Evolutionary conservation across 2,888 invertebrate species (phyloP).

Genomic region (Drosophila prostipennis): DNA sequence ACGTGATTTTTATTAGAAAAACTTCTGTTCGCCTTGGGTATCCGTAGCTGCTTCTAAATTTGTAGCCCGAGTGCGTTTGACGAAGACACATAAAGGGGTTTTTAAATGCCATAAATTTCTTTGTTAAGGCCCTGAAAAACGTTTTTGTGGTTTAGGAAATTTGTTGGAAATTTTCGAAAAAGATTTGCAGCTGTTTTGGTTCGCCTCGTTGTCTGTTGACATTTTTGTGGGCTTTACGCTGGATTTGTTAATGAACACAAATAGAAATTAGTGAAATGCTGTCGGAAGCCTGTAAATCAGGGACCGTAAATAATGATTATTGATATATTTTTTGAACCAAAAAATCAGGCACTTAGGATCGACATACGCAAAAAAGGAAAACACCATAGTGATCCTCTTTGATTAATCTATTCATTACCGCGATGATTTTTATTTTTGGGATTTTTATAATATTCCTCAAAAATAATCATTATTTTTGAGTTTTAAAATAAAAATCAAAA

Average conservation of each 20-base stretch:
- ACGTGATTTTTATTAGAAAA: slow-evolving; percentile 79
- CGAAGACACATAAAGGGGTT: slow-evolving; percentile 63
- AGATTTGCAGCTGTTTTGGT: slow-evolving; percentile 69
- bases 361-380: too few relatives aligned
- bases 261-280: slow-evolving; percentile 41
- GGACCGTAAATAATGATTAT: too few relatives aligned
- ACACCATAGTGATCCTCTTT: too few relatives aligned
- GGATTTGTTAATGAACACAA: slow-evolving; percentile 52
- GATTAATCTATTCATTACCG: too few relatives aligned
- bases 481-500: too few relatives aligned
- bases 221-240: slow-evolving; percentile 61
- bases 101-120: slow-evolving; percentile 70
- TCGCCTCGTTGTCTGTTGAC: slow-evolving; percentile 52
- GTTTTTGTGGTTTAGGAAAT: slow-evolving; percentile 50
- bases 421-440: too few relatives aligned
- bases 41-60: slow-evolving; percentile 61
- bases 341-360: too few relatives aligned
- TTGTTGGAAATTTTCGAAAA: slow-evolving; percentile 45
- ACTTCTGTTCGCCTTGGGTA: slow-evolving; percentile 38
- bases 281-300: slow-evolving; percentile 8
- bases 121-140: slow-evolving; percentile 40
- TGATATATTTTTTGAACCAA: too few relatives aligned
- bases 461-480: too few relatives aligned
- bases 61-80: slow-evolving; percentile 54
- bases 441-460: too few relatives aligned